These are phyloP conservation scores for Troilus luridus DNA, from an alignment of 2,888 invertebrate genomes.

Conservation along the genomic window DNA sequence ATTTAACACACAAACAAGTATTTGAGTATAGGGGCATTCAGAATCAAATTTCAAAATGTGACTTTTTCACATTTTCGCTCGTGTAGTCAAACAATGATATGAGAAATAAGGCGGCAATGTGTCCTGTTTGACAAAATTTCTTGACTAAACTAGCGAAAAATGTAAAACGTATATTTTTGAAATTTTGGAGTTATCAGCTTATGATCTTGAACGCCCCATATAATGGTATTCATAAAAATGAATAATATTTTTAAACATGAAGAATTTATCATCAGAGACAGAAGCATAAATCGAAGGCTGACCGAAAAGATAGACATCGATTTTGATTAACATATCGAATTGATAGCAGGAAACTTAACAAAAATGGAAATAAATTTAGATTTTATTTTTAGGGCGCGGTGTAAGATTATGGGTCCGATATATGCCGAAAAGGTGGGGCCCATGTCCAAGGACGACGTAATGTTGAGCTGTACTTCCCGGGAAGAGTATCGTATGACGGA, in stretches of 20 bases:
- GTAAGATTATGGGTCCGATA: neutral
- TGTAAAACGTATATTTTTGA: too few relatives aligned
- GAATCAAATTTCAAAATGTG: too few relatives aligned
- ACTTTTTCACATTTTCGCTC: too few relatives aligned
- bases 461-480: constrained; percentile 8
- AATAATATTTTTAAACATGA: neutral
- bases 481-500: constrained; percentile 1
- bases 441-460: neutral
- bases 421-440: constrained; percentile 5
- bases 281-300: neutral
- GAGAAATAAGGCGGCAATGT: too few relatives aligned
- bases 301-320: neutral
- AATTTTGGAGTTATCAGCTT: too few relatives aligned
- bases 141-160: too few relatives aligned
- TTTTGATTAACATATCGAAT: neutral
- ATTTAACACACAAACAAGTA: too few relatives aligned
- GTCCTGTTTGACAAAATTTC: too few relatives aligned
- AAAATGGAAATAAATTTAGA: neutral
- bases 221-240: neutral
- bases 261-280: neutral
- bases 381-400: constrained; percentile 32
- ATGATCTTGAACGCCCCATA: too few relatives aligned
- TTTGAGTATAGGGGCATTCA: too few relatives aligned
- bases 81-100: too few relatives aligned
- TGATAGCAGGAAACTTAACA: neutral